Conservation (phyloP, 2,113 vertebrate genomes). For the Isurus oxyrinchus region DNA sequence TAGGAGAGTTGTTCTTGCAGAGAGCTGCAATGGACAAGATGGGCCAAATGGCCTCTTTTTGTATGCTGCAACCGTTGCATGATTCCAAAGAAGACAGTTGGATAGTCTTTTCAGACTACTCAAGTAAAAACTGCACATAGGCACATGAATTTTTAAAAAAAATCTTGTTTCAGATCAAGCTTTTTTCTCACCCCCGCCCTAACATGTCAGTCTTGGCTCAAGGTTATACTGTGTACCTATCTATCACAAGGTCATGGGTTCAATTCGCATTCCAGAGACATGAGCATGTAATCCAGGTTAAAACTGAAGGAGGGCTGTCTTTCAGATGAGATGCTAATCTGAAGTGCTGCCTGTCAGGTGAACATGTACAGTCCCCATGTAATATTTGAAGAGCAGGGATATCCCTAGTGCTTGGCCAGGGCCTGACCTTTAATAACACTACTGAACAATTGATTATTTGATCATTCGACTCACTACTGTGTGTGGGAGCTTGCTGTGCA, state of each 20-base stretch:
- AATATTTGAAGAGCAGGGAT: neutral
- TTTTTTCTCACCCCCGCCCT: neutral
- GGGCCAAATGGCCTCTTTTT: no score
- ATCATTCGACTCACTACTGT: neutral
- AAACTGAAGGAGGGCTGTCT: neutral
- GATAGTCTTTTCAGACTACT: neutral
- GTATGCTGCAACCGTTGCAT: no score
- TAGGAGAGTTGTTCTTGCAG: no score
- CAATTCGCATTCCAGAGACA: neutral
- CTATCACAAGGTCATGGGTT: neutral
- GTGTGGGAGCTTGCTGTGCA: no score
- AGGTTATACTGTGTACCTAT: neutral
- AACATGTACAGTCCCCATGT: neutral
- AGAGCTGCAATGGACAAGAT: no score
- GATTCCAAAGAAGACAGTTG: neutral
- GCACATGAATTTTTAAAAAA: neutral
- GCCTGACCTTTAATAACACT: neutral
- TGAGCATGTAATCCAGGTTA: neutral
- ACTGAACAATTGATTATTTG: neutral
- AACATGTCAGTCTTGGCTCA: neutral
- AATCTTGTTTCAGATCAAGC: neutral
- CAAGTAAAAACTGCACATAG: neutral
- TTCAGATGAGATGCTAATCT: no score
- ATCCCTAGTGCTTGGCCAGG: neutral
- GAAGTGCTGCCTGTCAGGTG: neutral